These are phyloP conservation scores for Petrocephalus microphthalmus DNA, from an alignment of 2,113 vertebrate species.

Conservation along the genomic window DNA sequence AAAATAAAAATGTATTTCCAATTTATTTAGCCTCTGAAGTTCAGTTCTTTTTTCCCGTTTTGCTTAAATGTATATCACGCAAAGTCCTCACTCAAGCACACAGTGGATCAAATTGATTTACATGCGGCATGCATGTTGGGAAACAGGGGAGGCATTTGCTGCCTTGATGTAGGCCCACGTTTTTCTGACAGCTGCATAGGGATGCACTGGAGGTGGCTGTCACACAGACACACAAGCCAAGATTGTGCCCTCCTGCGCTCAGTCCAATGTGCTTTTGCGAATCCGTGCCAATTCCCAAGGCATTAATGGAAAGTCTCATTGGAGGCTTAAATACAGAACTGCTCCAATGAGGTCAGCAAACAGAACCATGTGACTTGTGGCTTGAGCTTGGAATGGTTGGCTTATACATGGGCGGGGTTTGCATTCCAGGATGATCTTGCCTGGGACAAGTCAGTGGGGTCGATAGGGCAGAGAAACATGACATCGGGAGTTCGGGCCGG, in stretches of 20 bases:
- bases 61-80: background rate
- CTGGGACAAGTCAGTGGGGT: background rate
- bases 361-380: background rate
- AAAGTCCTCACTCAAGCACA: background rate
- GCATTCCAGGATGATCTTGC: background rate
- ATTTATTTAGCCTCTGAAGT: background rate
- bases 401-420: background rate
- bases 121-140: background rate
- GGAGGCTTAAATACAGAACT: background rate
- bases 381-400: background rate
- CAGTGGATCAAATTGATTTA: background rate
- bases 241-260: background rate
- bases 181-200: constrained; percentile 13
- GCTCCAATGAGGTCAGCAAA: background rate
- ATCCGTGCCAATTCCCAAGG: background rate
- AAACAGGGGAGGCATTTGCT: background rate
- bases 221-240: constrained; percentile 15
- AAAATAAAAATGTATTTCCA: background rate
- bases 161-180: background rate
- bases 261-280: background rate
- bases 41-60: background rate
- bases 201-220: background rate
- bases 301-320: background rate
- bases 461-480: background rate
- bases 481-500: background rate